Evolutionary conservation across 2,113 vertebrate genomes (phyloP).

Genomic region (Campylorhamphus procurvoides): DNA sequence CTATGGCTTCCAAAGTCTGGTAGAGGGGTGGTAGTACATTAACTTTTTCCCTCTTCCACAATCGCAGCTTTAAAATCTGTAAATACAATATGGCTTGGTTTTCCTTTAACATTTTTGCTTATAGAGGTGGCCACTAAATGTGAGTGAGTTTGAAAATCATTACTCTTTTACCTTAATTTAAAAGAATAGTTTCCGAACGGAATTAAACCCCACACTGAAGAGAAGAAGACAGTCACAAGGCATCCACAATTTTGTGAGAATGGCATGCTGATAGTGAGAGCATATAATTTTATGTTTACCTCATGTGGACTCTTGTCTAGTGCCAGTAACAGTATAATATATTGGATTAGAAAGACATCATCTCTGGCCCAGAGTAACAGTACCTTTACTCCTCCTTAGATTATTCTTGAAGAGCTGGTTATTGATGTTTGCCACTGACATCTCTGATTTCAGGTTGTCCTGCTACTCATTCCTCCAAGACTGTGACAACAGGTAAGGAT

Average conservation of each 20-base stretch:
- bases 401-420: not conserved
- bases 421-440: not conserved
- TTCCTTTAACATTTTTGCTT: not conserved
- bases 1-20: not conserved
- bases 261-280: not conserved
- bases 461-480: not conserved
- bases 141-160: not conserved
- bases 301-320: not conserved
- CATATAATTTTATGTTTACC: not conserved
- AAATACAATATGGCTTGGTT: not conserved
- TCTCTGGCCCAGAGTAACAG: not conserved
- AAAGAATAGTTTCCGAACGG: not conserved
- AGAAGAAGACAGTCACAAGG: not conserved
- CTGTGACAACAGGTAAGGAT: not conserved
- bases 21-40: not conserved
- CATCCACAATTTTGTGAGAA: not conserved
- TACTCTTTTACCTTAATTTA: not conserved
- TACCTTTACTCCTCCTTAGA: not conserved
- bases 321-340: not conserved
- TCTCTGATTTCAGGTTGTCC: not conserved
- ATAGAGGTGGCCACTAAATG: not conserved
- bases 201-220: rapidly evolving
- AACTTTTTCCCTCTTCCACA: not conserved
- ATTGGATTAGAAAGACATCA: not conserved
- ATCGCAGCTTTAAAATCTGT: not conserved